Conservation (phyloP, 1,140 invertebrate species). For the Heliothis virescens region DNA sequence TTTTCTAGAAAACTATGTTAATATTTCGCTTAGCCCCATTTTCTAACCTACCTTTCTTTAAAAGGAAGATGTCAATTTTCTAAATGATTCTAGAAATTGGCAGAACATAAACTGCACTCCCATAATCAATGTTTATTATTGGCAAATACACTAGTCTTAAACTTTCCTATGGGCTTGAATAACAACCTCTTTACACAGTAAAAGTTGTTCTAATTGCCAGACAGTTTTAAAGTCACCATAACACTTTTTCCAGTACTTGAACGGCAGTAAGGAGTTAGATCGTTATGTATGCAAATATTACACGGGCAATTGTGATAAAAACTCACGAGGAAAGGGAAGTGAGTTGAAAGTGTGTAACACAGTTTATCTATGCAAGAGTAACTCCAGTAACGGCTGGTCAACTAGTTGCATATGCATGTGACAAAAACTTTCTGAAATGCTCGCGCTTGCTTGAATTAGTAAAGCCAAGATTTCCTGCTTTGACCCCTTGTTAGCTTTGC, state of each 20-base stretch:
- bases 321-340: slow-evolving; percentile 11
- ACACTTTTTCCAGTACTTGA: background rate
- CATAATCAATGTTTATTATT: too few species aligned
- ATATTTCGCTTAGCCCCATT: background rate
- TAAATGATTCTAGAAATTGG: background rate
- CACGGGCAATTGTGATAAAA: slow-evolving; percentile 15
- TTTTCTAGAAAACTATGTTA: slow-evolving; percentile 2
- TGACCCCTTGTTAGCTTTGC: too few species aligned
- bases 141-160: too few species aligned
- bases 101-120: background rate
- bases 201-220: too few species aligned
- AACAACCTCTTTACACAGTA: too few species aligned
- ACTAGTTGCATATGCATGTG: slow-evolving; percentile 28
- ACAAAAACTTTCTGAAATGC: slow-evolving; percentile 11
- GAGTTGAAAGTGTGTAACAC: background rate
- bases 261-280: background rate
- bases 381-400: slow-evolving; percentile 8
- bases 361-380: slow-evolving; percentile 33
- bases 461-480: too few species aligned
- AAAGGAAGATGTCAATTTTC: background rate
- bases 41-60: too few species aligned
- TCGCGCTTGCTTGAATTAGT: background rate
- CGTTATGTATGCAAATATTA: slow-evolving; percentile 19
- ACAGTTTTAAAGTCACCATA: background rate
- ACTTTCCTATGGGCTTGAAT: too few species aligned